Conservation (phyloP, 2,113 vertebrate species). For the Mormyrus iriodes region DNA sequence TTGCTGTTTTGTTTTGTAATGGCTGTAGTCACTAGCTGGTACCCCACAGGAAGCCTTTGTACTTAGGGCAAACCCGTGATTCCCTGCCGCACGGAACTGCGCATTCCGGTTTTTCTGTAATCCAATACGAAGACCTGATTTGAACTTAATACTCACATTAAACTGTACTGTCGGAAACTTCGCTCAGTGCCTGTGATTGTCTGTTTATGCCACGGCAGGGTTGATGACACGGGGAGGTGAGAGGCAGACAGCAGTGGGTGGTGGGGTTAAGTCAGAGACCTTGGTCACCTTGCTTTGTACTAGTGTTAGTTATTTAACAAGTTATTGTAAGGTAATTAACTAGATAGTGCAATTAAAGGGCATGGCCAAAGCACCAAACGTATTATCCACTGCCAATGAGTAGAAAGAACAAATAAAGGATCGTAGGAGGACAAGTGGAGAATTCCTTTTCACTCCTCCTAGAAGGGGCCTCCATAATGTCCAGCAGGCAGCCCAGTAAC, state of each 20-base stretch:
- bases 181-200: neutral
- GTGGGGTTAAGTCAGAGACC: slow-evolving; percentile 62
- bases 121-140: neutral
- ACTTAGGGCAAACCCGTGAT: neutral
- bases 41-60: neutral
- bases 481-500: neutral
- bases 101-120: neutral
- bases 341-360: neutral
- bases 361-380: neutral
- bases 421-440: neutral
- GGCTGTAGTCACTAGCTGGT: neutral
- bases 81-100: neutral
- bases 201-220: neutral
- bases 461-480: neutral
- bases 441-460: neutral
- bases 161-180: neutral
- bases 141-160: neutral
- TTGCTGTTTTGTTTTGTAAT: neutral
- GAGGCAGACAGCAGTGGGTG: neutral
- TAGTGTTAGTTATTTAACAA: neutral
- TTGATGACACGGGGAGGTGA: neutral
- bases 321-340: neutral
- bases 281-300: neutral
- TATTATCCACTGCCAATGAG: neutral
- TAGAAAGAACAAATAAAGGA: neutral